Base-by-base conservation (phyloP, 2,888 invertebrate genomes). In the Keiferia lycopersicella region DNA sequence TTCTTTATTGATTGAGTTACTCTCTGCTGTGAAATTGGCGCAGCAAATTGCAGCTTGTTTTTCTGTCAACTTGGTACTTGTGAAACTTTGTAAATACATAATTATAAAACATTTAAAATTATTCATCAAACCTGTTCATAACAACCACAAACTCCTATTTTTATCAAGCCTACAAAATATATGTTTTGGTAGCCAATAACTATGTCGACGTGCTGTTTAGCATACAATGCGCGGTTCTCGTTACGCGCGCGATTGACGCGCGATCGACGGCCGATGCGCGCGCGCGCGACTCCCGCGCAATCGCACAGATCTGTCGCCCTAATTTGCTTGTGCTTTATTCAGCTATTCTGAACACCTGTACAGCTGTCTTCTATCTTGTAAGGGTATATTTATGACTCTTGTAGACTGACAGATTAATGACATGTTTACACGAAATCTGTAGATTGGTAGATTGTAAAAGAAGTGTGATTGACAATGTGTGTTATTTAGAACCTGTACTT, bases 251-350 rank as follows among this genome's bases (percentile, higher is more conserved):
- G 83, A 82, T 81, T 69, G 70, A 70, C 69, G 70, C 67, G 68
- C 64, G 67, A 59, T 38, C 45, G 64, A 53, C 63, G 62, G 12
- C n/a, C 60, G 60, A 60, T 60, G 26, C 62, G 62, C 57, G 58
- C 57, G 58, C 81, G 77, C 75, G 79, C 76, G 78, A 73, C 74
- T 74, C 73, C 76, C 72, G 48, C 62, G 38, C 48, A 39, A 82
- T 82, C 83, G 75, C 74, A n/a, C 69, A 68, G 68, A 77, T 80
- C 79, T 70, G 65, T 72, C 70, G 69, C 75, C 76, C 85, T 86
- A 85, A 87, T 86, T 86, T 86, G 83, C 80, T 80, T 64, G 62
- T 62, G 62, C 58, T 58, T 62, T 66, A 66, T 66, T 66, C 66
- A 62, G 61, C 64, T 61, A 62, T 65, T 50, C 56, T 34, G 56